Percentiles rank a stretch among this genome's conserved stretches.
Conservation (phyloP, 2,797 vertebrate genomes). For the Muscicapa comitata region DNA sequence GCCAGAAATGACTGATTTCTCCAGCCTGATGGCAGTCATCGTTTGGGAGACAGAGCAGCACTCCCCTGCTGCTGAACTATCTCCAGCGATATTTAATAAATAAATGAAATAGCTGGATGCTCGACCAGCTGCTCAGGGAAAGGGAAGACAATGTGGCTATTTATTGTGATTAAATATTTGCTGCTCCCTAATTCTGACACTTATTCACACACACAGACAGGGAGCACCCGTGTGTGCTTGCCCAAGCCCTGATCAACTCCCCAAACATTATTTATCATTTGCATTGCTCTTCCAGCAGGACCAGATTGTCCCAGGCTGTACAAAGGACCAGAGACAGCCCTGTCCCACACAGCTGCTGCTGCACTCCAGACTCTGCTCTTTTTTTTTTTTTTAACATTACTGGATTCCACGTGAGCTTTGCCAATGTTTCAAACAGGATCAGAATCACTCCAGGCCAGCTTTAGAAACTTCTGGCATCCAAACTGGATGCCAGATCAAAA, state of each 20-base stretch:
- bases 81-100: constrained; percentile 30
- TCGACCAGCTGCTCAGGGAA: neutral
- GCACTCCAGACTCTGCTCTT: neutral
- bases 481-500: neutral
- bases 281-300: neutral
- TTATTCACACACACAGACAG: neutral
- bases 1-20: constrained; percentile 49
- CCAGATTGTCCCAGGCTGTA: neutral
- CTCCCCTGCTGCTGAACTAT: constrained; percentile 34
- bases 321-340: neutral
- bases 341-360: neutral
- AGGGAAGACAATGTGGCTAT: neutral
- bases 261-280: neutral
- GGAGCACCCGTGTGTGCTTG: neutral
- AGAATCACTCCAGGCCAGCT: neutral
- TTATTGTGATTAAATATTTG: neutral
- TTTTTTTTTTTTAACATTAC: neutral
- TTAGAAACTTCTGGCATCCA: constrained; percentile 28
- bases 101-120: constrained; percentile 29
- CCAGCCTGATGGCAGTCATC: constrained; percentile 28
- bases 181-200: neutral
- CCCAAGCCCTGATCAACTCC: neutral
- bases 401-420: neutral
- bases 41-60: neutral
- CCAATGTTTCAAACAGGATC: neutral